Evolutionary conservation across 2,113 vertebrate genomes (phyloP), one percentile per base, ranked within the genome.

Genomic region (Amblyornis subalaris): DNA sequence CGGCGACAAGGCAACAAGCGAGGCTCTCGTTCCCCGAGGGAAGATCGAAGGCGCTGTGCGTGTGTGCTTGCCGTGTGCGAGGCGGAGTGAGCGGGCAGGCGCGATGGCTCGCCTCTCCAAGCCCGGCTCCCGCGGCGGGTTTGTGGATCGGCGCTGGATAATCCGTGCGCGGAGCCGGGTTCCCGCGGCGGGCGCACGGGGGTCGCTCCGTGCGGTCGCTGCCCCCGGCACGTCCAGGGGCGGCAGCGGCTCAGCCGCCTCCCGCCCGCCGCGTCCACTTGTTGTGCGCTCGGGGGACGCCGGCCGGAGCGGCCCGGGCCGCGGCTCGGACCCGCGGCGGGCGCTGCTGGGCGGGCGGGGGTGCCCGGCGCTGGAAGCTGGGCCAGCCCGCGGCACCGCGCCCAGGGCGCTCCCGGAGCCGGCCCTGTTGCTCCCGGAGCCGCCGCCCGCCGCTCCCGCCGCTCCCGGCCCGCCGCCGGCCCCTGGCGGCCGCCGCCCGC

Each of bases 251-350:
- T 86, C 90, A 88, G 48, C 29, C 88, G 6, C 98, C 98, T 96
- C 88, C 95, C 84, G 88, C 97, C 94, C 96, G 95, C 98, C 95
- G 90, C 97, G 94, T 97, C 97, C 97, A 97, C 97, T 97, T 97
- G 93, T 95, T 96, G 96, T 87, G 81, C 15, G 89, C 47, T 16
- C 21, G 36, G 31, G 31, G 54, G 12, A 18, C 22, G 47, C 48
- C 33, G 62, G 51, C 21, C n/a, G n/a, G 33, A 47, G 50, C 38
- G 75, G n/a, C n/a, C n/a, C n/a, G n/a, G n/a, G n/a, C n/a, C n/a
- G n/a, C n/a, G n/a, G n/a, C n/a, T n/a, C 61, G 61, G 35, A 24
- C 21, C 23, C n/a, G 33, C 21, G 13, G n/a, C 45, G 13, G 29
- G 73, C 29, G 47, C 47, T 64, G 75, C 36, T 7, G 75, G n/a